phyloP scores from a whole-genome alignment of 35 echinoderm and acorn worm species.

The Amphiura filiformis region DNA sequence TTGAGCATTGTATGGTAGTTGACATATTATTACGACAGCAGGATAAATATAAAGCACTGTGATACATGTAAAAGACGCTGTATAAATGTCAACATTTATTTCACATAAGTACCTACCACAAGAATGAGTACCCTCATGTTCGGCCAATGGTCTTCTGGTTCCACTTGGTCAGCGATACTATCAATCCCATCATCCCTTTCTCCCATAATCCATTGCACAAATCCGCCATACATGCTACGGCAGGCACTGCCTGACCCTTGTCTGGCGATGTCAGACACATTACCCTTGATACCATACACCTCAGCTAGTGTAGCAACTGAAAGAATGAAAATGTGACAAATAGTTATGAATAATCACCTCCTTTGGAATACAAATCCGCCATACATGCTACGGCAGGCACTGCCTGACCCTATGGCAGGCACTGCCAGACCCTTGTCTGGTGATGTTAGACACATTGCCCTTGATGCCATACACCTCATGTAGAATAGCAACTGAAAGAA shows the following conservation, averaged over 20 bases:
- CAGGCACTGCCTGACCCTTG: slow-evolving; percentile 98
- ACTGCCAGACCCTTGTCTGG: no score
- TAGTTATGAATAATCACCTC: no score
- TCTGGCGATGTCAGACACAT: slow-evolving; percentile 90
- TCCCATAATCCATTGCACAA: slow-evolving; percentile 90
- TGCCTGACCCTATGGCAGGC: slow-evolving; percentile 68
- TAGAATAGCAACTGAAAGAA: slow-evolving; percentile 71
- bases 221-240: slow-evolving; percentile 90
- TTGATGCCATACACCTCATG: slow-evolving; percentile 65
- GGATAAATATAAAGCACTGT: no score
- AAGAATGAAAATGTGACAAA: slow-evolving; percentile 4
- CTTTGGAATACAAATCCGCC: slow-evolving; percentile 73
- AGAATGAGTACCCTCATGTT: slow-evolving; percentile 86
- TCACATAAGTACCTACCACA: slow-evolving; percentile 96
- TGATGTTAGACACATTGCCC: slow-evolving; percentile 90
- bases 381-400: slow-evolving; percentile 94
- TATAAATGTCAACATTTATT: no score
- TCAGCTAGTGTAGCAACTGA: slow-evolving; percentile 81
- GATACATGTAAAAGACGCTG: no score
- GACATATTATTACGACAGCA: no score
- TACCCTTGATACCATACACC: slow-evolving; percentile 69
- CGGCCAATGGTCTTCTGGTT: slow-evolving; percentile 79
- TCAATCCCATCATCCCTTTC: slow-evolving; percentile 50
- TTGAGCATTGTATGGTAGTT: no score
- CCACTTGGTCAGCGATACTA: slow-evolving; percentile 74